Evolutionary conservation across 2,113 vertebrate genomes (phyloP).

Genomic region (Colistium nudipinnis): DNA sequence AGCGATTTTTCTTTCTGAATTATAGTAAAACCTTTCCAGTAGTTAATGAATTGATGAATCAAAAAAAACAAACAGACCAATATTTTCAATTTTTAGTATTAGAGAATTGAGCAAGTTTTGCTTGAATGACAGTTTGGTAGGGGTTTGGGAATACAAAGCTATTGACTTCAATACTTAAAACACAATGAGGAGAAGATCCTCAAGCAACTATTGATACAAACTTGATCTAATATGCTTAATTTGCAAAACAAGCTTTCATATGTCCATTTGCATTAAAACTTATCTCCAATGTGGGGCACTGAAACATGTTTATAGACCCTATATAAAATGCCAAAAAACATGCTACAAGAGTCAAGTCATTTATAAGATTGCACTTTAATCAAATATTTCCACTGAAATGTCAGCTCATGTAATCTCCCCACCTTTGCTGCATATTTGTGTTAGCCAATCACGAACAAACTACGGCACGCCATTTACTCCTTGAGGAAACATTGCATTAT

Average conservation of each 20-base stretch:
- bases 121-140: too few relatives aligned
- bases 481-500: constrained; percentile 16
- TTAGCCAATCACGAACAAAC: neutral
- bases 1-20: too few relatives aligned
- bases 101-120: too few relatives aligned
- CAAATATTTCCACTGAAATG: neutral
- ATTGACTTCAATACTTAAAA: neutral
- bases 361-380: neutral
- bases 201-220: too few relatives aligned
- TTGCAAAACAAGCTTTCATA: too few relatives aligned
- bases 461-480: neutral
- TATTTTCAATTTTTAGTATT: too few relatives aligned
- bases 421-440: neutral
- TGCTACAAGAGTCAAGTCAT: neutral
- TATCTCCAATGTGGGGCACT: too few relatives aligned
- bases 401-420: neutral
- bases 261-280: too few relatives aligned
- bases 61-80: too few relatives aligned
- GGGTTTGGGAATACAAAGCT: constrained; percentile 5
- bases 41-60: too few relatives aligned
- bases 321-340: neutral
- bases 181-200: neutral
- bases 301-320: neutral
- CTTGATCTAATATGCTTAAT: too few relatives aligned
- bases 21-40: too few relatives aligned